Base-by-base conservation (phyloP, 2,113 vertebrate genomes). In the Hyperoodon ampullatus region DNA sequence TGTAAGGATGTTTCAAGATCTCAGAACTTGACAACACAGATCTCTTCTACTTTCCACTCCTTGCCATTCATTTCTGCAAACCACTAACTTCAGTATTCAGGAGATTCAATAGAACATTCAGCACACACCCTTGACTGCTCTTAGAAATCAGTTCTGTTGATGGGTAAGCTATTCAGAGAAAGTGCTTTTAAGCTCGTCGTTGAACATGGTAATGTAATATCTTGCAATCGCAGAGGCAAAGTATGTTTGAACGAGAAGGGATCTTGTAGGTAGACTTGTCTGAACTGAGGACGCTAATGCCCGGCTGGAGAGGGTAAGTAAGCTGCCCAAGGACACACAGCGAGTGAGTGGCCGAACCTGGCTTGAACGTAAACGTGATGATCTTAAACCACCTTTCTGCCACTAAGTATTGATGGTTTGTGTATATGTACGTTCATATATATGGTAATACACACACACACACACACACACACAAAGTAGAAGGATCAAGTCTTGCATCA, bases 401-500 rank as follows among this genome's bases (percentile, higher is more conserved):
- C 21, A 11, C 14, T 60, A 18, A n/a, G 4, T 47, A 55, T 18
- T 63, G 80, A 90, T 33, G 30, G 33, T 65, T 35, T 61, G 24
- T 63, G 58, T 23, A 58, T 26, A n/a, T 26, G 21, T 58, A 80
- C 5, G 53, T 58, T 26, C 53, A 35, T 55, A 55, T 24, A 15
- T 50, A 70, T 26, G 6, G 21, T 14, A 4, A 24, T 55, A 47
- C 47, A 47, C 47, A 47, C 47, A 47, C 47, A 50, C 12, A 50
- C 47, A 65, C 9, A 19, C 44, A n/a, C 2, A 50, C 75, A 71
- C 14, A 13, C 47, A 14, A 44, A 18, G 60, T 35, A 30, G 81
- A 93, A 92, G 42, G 39, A 82, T 63, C 82, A 94, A 93, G 63
- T 61, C 61, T 97, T 74, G 2, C 10, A 72, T 89, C 39, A 53